Base-by-base conservation (phyloP, 2,113 vertebrate genomes). In the Lontra canadensis region DNA sequence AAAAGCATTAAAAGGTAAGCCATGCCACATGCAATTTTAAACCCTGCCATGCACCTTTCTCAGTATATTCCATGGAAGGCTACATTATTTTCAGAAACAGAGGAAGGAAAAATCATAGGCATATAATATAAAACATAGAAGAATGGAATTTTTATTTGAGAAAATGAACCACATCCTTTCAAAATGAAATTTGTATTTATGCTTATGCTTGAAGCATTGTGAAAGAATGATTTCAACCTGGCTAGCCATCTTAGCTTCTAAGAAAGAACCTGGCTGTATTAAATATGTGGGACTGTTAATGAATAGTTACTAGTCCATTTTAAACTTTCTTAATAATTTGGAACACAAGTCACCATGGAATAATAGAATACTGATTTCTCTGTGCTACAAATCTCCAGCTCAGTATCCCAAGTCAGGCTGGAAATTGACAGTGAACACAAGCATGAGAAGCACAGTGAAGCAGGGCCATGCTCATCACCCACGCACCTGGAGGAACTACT, bases 401-500 rank as follows among this genome's bases (percentile, higher is more conserved):
- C 98, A 98, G 97, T 92, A 98, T 98, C 98, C 97, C 98, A 97
- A 96, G 98, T 98, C 98, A 98, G 96, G 90, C 97, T 95, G 69
- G 97, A 98, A 97, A 95, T 93, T 67, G 96, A 96, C 90, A 98
- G 97, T 92, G 57, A 79, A 96, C 93, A 93, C 29, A 97, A 97
- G 69, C 97, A 92, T 78, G 17, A 88, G 79, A 94, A 97, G 95
- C 95, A 97, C 97, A 98, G 97, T 63, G 96, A 98, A 98, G 98
- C 97, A 98, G 97, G 98, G 98, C 98, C 99, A 99, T 99, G 99
- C 98, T 99, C 98, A 97, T 98, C 98, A 98, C 98, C 99, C 99
- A 99, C 99, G 99, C 99, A 99, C 99, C 99, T 99, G 99, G 99
- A 99, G 99, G 99, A 98, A 99, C 99, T 98, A 99, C 99, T 98